Conservation (phyloP, 1,140 invertebrate species). For the Centruroides sculpturatus region DNA sequence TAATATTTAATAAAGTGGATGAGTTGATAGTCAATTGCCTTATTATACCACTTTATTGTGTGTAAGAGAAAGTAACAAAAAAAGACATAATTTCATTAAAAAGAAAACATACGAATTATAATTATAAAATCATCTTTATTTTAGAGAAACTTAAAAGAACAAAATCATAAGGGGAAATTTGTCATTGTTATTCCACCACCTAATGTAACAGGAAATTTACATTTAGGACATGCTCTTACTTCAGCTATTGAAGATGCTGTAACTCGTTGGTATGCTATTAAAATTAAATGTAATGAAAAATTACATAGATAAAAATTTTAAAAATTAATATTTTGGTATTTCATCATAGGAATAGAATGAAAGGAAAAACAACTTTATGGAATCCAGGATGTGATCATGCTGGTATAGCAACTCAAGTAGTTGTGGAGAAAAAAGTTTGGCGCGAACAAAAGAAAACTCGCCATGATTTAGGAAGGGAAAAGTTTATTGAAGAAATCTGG, state of each 20-base stretch:
- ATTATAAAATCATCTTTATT: too few species aligned
- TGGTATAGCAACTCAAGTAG: conserved; percentile 99
- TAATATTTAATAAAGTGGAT: too few species aligned
- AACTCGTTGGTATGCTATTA: conserved; percentile 51
- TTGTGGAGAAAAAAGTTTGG: conserved; percentile 83
- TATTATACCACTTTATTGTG: too few species aligned
- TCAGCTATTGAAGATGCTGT: conserved; percentile 89
- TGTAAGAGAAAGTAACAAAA: too few species aligned
- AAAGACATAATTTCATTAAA: too few species aligned
- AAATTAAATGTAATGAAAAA: background rate
- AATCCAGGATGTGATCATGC: conserved; percentile 99
- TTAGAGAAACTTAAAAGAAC: conserved; percentile 4
- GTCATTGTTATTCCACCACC: conserved; percentile 98
- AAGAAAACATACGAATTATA: too few species aligned
- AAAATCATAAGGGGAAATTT: conserved; percentile 42
- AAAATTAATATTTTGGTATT: background rate
- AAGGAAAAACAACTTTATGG: conserved; percentile 77
- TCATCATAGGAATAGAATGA: conserved; percentile 61
- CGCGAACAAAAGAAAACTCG: conserved; percentile 78
- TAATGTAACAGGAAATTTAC: conserved; percentile 92
- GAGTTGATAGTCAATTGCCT: too few species aligned
- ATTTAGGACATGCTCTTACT: conserved; percentile 95
- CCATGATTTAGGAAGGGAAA: conserved; percentile 88
- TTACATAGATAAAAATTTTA: background rate
- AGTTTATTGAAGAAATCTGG: conserved; percentile 90